These are phyloP conservation scores for Poliocrania exsul DNA, from an alignment of 2,797 vertebrate genomes.

Conservation along the genomic window DNA sequence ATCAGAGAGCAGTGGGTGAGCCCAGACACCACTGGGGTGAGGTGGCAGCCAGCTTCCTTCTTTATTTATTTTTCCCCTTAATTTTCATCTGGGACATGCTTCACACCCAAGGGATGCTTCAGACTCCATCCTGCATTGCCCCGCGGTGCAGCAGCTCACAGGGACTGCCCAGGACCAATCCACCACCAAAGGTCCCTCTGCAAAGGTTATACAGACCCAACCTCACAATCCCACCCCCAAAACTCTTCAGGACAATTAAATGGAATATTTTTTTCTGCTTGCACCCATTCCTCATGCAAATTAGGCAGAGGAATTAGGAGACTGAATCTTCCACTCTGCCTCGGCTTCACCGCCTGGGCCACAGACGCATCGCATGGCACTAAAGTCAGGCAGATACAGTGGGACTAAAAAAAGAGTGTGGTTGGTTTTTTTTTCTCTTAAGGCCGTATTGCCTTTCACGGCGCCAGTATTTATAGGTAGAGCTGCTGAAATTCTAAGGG, in stretches of 20 bases:
- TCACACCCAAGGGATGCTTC: not conserved
- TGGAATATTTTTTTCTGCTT: rapidly evolving
- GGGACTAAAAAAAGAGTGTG: constrained; percentile 37
- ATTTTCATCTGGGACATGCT: not conserved
- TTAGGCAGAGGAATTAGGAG: not conserved
- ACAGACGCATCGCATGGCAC: not conserved
- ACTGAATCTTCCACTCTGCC: not conserved
- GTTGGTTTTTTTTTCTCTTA: not conserved
- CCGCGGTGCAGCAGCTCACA: not conserved
- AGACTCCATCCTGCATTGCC: not conserved
- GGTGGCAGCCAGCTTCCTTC: not conserved
- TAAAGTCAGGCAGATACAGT: constrained; percentile 31
- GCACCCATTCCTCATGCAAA: not conserved
- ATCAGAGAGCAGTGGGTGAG: constrained; percentile 2
- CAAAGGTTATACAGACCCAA: not conserved
- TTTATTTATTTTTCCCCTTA: not conserved
- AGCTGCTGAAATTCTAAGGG: constrained; percentile 64
- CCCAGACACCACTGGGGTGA: not conserved
- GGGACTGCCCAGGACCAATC: not conserved
- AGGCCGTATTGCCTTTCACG: constrained; percentile 40
- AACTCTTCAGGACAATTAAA: not conserved
- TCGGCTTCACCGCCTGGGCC: rapidly evolving
- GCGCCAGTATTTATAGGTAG: constrained; percentile 58
- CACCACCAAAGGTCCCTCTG: not conserved
- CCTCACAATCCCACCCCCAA: rapidly evolving